phyloP scores from a whole-genome alignment of 92 coral and sea anemone genomes.

The Paragorgia papillata region DNA sequence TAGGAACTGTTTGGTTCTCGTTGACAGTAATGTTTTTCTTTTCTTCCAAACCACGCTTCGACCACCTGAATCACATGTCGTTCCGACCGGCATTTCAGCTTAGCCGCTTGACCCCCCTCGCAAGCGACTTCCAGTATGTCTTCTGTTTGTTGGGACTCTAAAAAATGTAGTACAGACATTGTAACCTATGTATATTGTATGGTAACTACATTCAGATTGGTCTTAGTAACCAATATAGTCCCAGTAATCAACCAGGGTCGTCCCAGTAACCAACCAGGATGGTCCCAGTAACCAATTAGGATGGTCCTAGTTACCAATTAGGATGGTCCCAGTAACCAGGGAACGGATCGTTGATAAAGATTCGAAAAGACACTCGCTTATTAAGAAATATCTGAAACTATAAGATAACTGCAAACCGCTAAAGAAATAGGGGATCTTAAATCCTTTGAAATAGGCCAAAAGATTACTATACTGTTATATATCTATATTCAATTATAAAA shows the following conservation, averaged over 20 bases:
- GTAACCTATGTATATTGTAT: background rate
- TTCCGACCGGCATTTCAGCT: background rate
- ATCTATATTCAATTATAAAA: background rate
- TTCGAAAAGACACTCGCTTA: background rate
- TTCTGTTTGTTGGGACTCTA: background rate
- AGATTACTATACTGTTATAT: background rate
- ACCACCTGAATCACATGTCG: background rate
- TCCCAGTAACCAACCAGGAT: no score
- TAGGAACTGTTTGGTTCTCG: background rate
- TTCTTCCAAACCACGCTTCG: background rate
- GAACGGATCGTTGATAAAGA: no score
- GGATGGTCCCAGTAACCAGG: no score
- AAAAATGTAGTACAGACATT: background rate
- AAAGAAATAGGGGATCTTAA: background rate
- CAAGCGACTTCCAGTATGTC: background rate
- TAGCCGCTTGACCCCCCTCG: background rate
- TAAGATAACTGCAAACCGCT: background rate
- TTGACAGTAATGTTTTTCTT: background rate
- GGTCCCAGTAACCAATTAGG: no score
- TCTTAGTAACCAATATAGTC: no score
- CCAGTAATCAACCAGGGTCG: no score
- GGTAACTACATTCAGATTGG: no score
- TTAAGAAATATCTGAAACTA: no score
- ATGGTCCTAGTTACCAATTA: no score
- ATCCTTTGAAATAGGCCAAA: background rate